Evolutionary conservation across 2,797 vertebrate species (phyloP), one percentile per base, ranked within the genome.

Genomic region (Takifugu rubripes): DNA sequence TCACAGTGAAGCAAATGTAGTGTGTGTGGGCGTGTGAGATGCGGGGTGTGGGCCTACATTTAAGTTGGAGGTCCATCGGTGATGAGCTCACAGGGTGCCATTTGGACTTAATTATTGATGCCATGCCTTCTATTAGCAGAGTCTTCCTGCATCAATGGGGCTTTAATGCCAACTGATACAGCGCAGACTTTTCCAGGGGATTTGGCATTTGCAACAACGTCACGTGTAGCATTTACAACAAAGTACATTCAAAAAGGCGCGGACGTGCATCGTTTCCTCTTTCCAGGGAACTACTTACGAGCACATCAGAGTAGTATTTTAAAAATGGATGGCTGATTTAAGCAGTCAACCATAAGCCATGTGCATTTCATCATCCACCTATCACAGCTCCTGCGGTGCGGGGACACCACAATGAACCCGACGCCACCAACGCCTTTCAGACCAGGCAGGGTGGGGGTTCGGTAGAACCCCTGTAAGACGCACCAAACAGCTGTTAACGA

Each of bases 401-500:
- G 72, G 64, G 59, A 78, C 71, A 73, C 52, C 69, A 59, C 60
- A 2, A 54, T 69, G 72, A 66, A 77, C 68, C 85, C 78, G 68
- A 69, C 80, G 72, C 69, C 78, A 82, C 70, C 85, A 79, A 86
- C 85, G 84, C 87, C 87, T 90, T 86, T 78, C 36, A 68, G 63
- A 68, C 70, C 74, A 58, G 54, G 54, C 12, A 43, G 43, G 16
- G 8, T 1, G 43, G 9, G 64, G 31, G 21, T 21, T 24, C 24
- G 58, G 25, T 64, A 49, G 64, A 29, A 12, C 12, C 12, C 12
- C 36, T 14, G 3, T 4, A 14, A 12, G 3, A 40, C 36, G 36
- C 36, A 14, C 12, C 12, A 40, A 40, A 40, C 2, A 14, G 14
- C 11, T 3, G 4, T 14, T 40, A 14, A 12, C 11, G 10, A 1